Conservation (phyloP, 1,140 invertebrate species). For the Orius laevigatus region DNA sequence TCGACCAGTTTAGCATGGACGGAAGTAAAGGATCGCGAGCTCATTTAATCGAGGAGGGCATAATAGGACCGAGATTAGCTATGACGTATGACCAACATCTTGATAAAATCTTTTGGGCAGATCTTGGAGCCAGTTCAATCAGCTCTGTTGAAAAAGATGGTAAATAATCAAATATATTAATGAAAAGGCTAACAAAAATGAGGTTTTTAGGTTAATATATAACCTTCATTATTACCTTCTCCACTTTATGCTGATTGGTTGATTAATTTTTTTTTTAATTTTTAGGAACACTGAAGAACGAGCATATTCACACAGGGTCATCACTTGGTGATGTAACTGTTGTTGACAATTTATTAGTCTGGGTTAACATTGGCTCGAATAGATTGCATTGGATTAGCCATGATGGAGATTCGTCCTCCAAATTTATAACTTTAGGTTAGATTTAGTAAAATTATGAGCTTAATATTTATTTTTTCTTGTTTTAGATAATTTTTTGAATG, state of each 20-base stretch:
- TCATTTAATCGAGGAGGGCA: constrained; percentile 32
- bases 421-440: background rate
- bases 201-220: too few species aligned
- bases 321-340: constrained; percentile 21
- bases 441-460: background rate
- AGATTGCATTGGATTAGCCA: constrained; percentile 40
- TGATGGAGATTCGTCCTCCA: background rate
- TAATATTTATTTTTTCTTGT: too few species aligned
- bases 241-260: too few species aligned
- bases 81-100: constrained; percentile 34
- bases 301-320: background rate
- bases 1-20: constrained; percentile 41
- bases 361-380: constrained; percentile 33
- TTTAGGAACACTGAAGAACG: constrained; percentile 3
- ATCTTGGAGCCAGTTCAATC: constrained; percentile 34
- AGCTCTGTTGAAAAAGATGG: constrained; percentile 36
- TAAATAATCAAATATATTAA: too few species aligned
- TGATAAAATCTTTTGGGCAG: constrained; percentile 36
- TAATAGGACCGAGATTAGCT: constrained; percentile 32
- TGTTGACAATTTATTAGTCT: constrained; percentile 24
- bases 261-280: too few species aligned
- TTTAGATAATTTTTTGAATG: too few species aligned
- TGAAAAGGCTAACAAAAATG: too few species aligned
- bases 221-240: too few species aligned
- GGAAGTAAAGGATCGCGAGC: constrained; percentile 28